Evolutionary conservation across 2,888 invertebrate genomes (phyloP), one percentile per base, ranked within the genome.

Genomic region (Dioctria rufipes): DNA sequence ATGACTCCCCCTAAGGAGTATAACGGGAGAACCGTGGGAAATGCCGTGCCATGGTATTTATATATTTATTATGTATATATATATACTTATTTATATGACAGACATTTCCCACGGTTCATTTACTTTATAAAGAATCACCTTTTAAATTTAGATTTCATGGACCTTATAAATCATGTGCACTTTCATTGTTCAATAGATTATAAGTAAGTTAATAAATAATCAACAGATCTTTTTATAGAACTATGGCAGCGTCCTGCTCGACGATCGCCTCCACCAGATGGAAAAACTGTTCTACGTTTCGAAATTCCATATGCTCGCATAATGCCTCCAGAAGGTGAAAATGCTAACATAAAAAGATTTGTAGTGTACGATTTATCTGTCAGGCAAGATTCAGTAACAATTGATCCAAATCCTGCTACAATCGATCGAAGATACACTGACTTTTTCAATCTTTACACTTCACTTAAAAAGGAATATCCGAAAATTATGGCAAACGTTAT

Each of bases 361-460:
- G 94, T 94, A 6, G 91, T 93, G 0, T 94, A 94, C 83, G 93
- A 92, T 86, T 86, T 94, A 78, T 92, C 92, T 86, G 92, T 93
- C 49, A 89, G 92, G 58, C 93, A 92, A 85, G 91, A 92, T 84
- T 89, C 91, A n/a, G 88, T 90, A 25, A 87, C 81, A 43, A 84
- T 89, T 83, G 94, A 94, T 87, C 87, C 90, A 51, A 91, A 92
- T 83, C 93, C 94, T 25, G 92, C 92, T 0, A 91, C 91, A 82
- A 92, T 94, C 69, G 93, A 94, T 85, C 89, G 94, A 77, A 90
- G 94, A 84, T 95, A 95, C 86, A 94, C 94, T 5, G 92, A 94
- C 85, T 95, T 94, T 86, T 88, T 92, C 75, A 92, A 92, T 82
- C 89, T 95, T 3, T 94, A 92, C 85, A 91, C 90, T 83, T 90